Conservation (phyloP, 2,797 vertebrate genomes). For the Gymnoscopelus microlampas region DNA sequence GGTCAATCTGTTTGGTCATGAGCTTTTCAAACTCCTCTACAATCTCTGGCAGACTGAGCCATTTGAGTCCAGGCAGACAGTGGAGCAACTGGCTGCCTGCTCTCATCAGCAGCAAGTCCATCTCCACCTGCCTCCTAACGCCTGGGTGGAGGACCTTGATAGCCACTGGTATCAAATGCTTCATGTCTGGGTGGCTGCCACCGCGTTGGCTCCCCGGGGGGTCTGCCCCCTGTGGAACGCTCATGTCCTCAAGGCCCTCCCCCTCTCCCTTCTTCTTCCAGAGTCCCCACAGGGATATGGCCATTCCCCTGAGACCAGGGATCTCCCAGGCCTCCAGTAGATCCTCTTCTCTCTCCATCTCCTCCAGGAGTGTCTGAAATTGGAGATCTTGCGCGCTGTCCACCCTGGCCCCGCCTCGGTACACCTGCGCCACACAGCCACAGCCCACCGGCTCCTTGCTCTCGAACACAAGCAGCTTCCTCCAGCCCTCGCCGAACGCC, state of each 20-base stretch:
- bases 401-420: conserved; percentile 86
- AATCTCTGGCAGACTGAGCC: conserved; percentile 92
- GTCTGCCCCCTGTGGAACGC: no score
- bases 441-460: conserved; percentile 90
- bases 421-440: conserved; percentile 94
- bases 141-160: conserved; percentile 96
- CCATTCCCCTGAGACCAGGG: conserved; percentile 74
- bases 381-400: conserved; percentile 70
- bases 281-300: conserved; percentile 57
- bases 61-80: conserved; percentile 90
- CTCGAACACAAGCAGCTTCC: conserved; percentile 81
- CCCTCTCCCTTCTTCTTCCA: conserved; percentile 49
- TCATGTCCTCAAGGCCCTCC: conserved; percentile 16
- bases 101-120: conserved; percentile 93
- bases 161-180: conserved; percentile 85
- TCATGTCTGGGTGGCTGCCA: conserved; percentile 38
- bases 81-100: conserved; percentile 84
- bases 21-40: conserved; percentile 96
- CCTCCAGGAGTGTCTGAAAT: conserved; percentile 64
- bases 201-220: conserved; percentile 10
- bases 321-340: conserved; percentile 85
- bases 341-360: conserved; percentile 62
- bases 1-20: conserved; percentile 96
- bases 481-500: conserved; percentile 90
- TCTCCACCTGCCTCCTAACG: conserved; percentile 87